Base-by-base conservation (phyloP, 92 coral and sea anemone species). In the Heliopora coerulea region DNA sequence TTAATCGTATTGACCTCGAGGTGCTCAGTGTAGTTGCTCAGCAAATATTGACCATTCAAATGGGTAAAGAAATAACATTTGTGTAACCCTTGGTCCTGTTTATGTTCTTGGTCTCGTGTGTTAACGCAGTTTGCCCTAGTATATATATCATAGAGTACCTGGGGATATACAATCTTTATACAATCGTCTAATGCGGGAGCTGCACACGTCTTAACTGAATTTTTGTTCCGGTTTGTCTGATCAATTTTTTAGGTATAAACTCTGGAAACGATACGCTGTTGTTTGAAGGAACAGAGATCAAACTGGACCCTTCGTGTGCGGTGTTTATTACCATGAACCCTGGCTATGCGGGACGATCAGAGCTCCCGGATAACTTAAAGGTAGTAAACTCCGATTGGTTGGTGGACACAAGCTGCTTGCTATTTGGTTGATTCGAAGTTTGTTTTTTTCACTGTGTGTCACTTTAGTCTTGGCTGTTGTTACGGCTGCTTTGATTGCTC, bases 261-360 rank as follows among this genome's bases (percentile, higher is more conserved):
- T 85, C 96, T 9, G 98, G 98, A 1, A 86, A 89, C 28, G 97
- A 92, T 65, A 92, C 97, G 18, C 88, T 92, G 73, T 80, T 92
- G 62, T 92, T 92, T 77, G 97, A 92, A 41, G 97, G 97, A 32
- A 90, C 96, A n/a, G 97, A 92, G 70, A 84, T 92, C 75, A 89
- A 82, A 69, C 88, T 92, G 11, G 96, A 89, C 56, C 97, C 97
- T 26, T 64, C 83, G 0, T 89, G 96, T 73, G 97, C 96, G 62
- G 84, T 84, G 9, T 92, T 92, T 35, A 92, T 92, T 56, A 92
- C 97, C 49, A 92, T 92, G 97, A 92, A 92, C 54, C 97, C 97
- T 32, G 97, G 97, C 12, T 92, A 92, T 79, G 97, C 97, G 3
- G 97, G 97, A 44, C 84, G 97, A 56, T 89, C 97, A 28, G 97